Conservation (phyloP, 2,797 vertebrate species). For the Notamacropus eugenii region DNA sequence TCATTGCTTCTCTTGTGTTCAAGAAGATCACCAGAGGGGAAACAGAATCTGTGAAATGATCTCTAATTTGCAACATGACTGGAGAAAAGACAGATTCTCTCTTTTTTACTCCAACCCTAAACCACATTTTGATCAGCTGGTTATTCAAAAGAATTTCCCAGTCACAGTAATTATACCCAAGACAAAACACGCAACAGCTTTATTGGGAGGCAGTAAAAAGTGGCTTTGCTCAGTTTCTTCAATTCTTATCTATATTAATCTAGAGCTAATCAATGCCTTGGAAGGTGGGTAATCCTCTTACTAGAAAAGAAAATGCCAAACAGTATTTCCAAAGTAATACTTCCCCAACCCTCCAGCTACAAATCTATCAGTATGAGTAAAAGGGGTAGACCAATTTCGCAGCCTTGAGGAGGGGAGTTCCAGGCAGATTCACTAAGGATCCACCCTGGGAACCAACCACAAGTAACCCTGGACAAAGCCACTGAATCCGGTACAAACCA, state of each 20-base stretch:
- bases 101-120: background rate
- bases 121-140: background rate
- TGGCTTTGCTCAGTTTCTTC: background rate
- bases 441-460: background rate
- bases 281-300: background rate
- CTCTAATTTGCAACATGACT: background rate
- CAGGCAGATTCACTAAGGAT: background rate
- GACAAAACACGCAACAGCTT: background rate
- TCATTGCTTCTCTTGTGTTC: background rate
- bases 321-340: background rate
- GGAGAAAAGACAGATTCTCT: background rate
- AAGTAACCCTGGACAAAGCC: background rate
- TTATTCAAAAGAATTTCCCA: background rate
- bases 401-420: conserved; percentile 11
- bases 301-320: background rate
- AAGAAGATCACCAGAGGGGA: background rate
- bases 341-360: background rate
- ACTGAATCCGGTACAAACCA: conserved; percentile 68
- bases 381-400: background rate
- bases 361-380: background rate
- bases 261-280: background rate
- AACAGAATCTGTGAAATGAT: background rate
- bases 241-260: background rate
- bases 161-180: background rate
- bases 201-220: background rate